phyloP scores from a whole-genome alignment of 2,888 invertebrate species.

The Orthonevra nobilis region DNA sequence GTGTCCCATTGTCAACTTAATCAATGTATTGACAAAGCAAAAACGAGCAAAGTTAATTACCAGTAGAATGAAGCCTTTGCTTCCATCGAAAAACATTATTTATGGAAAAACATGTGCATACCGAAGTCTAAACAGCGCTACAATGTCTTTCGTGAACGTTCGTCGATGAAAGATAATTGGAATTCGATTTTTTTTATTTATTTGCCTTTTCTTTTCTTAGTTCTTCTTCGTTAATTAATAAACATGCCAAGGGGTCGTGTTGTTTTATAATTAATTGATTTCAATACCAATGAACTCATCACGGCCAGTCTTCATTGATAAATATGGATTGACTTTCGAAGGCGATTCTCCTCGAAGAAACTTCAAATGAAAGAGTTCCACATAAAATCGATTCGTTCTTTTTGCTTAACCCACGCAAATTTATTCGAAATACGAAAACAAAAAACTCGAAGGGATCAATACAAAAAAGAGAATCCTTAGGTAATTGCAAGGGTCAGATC shows the following conservation, averaged over 20 bases:
- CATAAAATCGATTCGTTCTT: constrained; percentile 42
- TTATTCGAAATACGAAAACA: constrained; percentile 39
- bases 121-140: too few relatives aligned
- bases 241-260: not conserved
- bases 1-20: too few relatives aligned
- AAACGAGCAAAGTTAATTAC: too few relatives aligned
- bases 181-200: not conserved
- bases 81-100: too few relatives aligned
- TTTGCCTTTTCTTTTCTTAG: constrained; percentile 2
- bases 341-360: not conserved
- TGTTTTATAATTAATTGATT: constrained; percentile 22
- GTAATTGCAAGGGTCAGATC: constrained; percentile 23
- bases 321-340: constrained; percentile 1
- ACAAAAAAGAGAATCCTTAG: constrained; percentile 14
- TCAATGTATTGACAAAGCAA: too few relatives aligned
- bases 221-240: constrained; percentile 27
- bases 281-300: not conserved
- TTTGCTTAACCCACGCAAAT: not conserved
- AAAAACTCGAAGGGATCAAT: constrained; percentile 29
- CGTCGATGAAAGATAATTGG: not conserved
- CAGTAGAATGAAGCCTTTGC: too few relatives aligned
- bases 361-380: not conserved
- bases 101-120: too few relatives aligned
- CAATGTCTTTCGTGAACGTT: not conserved
- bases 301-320: not conserved